These are phyloP conservation scores for Pemphigus obesinymphae DNA, from an alignment of 1,140 invertebrate species.

Conservation along the genomic window DNA sequence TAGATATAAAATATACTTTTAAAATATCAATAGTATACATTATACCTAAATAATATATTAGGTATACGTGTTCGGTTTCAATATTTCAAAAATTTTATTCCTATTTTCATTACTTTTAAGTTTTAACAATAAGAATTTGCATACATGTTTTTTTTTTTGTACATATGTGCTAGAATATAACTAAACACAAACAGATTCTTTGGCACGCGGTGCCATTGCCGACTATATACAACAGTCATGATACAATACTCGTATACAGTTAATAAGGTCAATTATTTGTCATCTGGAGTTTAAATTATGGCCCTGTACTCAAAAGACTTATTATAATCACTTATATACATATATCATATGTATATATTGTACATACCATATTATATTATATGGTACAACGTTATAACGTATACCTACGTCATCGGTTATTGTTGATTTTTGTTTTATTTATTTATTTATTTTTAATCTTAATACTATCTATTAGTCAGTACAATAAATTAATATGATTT, in stretches of 20 bases:
- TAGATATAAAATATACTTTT: no score
- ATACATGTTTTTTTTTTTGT: background rate
- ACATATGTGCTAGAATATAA: slow-evolving; percentile 23
- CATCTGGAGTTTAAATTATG: slow-evolving; percentile 25
- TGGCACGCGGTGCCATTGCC: background rate
- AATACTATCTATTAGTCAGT: no score
- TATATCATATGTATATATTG: background rate
- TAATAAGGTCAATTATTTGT: slow-evolving; percentile 40
- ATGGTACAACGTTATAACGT: no score
- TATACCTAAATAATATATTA: no score
- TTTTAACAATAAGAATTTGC: slow-evolving; percentile 15
- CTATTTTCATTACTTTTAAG: slow-evolving; percentile 7
- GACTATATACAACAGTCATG: background rate
- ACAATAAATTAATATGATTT: no score
- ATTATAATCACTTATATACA: background rate
- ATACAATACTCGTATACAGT: slow-evolving; percentile 21
- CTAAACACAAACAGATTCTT: slow-evolving; percentile 16
- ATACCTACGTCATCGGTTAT: background rate
- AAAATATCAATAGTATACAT: no score
- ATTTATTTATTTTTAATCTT: no score
- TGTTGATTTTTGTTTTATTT: background rate
- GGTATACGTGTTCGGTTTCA: background rate
- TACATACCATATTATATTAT: no score
- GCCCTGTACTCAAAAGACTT: background rate
- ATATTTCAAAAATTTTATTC: slow-evolving; percentile 27